Conservation (phyloP, 2,888 invertebrate species). For the Caenorhabditis parvicauda region DNA sequence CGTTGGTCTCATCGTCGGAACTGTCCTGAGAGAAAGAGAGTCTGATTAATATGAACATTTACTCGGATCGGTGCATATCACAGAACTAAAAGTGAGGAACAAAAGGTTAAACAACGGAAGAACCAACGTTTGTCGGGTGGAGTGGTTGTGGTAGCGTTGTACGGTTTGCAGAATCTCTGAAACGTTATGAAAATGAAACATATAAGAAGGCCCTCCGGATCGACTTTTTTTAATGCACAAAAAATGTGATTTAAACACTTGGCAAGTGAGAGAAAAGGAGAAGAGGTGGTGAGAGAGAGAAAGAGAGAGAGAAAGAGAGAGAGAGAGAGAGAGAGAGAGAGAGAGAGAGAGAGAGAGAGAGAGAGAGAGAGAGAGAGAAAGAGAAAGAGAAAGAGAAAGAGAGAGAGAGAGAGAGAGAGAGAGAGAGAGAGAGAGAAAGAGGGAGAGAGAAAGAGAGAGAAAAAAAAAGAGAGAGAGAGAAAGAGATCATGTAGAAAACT, state of each 20-base stretch:
- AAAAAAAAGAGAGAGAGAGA: neutral
- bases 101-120: constrained; percentile 2
- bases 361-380: constrained; percentile 19
- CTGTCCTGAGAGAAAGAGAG: constrained; percentile 1
- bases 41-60: constrained; percentile 1
- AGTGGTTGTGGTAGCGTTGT: too few relatives aligned
- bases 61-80: constrained; percentile 5
- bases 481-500: constrained; percentile 13
- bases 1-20: constrained; percentile 10
- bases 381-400: constrained; percentile 11
- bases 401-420: constrained; percentile 3
- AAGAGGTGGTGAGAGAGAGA: neutral
- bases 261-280: constrained; percentile 7
- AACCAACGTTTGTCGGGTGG: too few relatives aligned
- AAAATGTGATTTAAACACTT: constrained; percentile 11
- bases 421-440: constrained; percentile 2
- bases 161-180: too few relatives aligned
- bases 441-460: constrained; percentile 1
- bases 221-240: neutral
- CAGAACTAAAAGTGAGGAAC: constrained; percentile 5
- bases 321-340: constrained; percentile 1
- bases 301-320: constrained; percentile 1
- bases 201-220: too few relatives aligned
- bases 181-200: too few relatives aligned
- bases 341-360: constrained; percentile 7